Evolutionary conservation across 2,888 invertebrate species (phyloP).

Genomic region (Dyspetes luteomarginatus): DNA sequence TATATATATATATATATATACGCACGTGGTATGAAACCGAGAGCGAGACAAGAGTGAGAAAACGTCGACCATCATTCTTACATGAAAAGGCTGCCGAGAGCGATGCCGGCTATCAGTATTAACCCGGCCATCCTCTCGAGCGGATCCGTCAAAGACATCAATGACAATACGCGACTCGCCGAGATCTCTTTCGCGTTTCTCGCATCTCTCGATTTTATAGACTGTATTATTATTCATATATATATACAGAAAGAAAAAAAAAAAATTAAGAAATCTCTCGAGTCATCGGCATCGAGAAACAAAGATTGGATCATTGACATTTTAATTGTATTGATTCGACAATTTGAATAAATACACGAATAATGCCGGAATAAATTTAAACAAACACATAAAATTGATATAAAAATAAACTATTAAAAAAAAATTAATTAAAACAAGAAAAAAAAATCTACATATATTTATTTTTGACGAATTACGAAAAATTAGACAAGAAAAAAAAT

Average conservation of each 20-base stretch:
- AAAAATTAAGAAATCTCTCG: background rate
- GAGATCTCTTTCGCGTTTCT: conserved; percentile 40
- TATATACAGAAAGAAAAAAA: background rate
- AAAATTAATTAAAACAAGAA: background rate
- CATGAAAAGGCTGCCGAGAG: conserved; percentile 72
- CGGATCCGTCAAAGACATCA: conserved; percentile 61
- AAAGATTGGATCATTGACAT: background rate
- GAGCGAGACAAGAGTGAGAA: conserved; percentile 29
- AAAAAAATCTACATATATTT: too few species aligned
- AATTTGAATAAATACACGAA: background rate
- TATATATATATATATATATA: background rate
- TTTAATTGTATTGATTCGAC: background rate
- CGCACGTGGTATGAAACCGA: conserved; percentile 4
- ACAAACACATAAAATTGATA: background rate
- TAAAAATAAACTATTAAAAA: background rate
- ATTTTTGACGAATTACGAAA: too few species aligned
- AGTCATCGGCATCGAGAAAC: conserved; percentile 7
- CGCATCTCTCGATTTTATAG: conserved; percentile 20
- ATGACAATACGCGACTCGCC: conserved; percentile 16
- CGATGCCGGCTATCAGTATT: conserved; percentile 80
- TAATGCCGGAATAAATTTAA: background rate
- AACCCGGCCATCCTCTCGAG: conserved; percentile 77
- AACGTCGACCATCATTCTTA: conserved; percentile 53
- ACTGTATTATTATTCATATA: background rate
- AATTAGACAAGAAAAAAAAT: too few species aligned